Evolutionary conservation across 2,888 invertebrate genomes (phyloP).

Genomic region (Clivina fossor): DNA sequence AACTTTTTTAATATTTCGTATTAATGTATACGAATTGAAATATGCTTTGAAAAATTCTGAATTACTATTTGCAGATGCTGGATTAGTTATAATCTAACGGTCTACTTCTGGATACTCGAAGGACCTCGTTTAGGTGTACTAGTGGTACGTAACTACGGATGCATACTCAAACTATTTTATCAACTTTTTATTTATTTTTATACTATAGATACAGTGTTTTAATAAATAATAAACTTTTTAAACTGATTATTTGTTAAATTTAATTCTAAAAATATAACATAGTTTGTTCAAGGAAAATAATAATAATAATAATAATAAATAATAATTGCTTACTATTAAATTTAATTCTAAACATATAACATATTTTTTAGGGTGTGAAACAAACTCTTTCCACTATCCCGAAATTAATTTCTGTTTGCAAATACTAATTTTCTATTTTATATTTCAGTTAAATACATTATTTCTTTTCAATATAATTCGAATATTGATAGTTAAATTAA

Average conservation of each 20-base stretch:
- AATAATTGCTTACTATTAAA: no score
- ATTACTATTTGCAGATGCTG: constrained; percentile 62
- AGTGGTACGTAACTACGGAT: constrained; percentile 70
- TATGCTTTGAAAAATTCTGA: not conserved
- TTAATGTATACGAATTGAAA: not conserved
- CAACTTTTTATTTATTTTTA: no score
- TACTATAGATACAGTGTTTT: no score
- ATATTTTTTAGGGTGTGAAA: not conserved
- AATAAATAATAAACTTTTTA: no score
- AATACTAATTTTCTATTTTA: constrained; percentile 25
- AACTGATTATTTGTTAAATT: no score
- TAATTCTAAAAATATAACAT: no score
- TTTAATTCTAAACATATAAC: not conserved
- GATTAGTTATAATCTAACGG: constrained; percentile 81
- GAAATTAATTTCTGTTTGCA: not conserved
- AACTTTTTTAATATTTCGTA: not conserved
- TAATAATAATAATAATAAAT: no score
- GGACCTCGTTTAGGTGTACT: constrained; percentile 81
- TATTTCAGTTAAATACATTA: constrained; percentile 70
- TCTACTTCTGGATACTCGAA: constrained; percentile 88
- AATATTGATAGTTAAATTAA: constrained; percentile 73
- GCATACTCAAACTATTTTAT: no score
- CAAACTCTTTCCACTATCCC: no score
- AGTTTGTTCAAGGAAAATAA: no score
- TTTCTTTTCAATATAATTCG: constrained; percentile 80